A percentile compares a stretch with the other conserved stretches of the same genome.
phyloP scores from a whole-genome alignment of 2,888 invertebrate genomes.

The Schizaphis graminum region DNA sequence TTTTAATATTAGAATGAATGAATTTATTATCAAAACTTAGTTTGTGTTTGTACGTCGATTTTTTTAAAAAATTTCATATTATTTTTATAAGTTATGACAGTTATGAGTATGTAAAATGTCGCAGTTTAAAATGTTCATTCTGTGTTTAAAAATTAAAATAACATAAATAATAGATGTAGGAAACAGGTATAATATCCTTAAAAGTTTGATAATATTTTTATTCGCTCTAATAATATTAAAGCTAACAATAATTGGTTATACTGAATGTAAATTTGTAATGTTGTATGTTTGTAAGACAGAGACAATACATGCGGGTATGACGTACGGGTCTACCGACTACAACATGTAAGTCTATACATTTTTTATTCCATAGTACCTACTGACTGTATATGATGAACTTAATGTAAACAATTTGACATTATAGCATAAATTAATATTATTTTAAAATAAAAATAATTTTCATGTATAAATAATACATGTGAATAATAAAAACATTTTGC shows the following conservation, averaged over 20 bases:
- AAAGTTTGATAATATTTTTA: neutral
- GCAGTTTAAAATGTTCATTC: neutral
- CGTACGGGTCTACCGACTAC: neutral
- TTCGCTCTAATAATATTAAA: neutral
- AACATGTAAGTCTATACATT: neutral
- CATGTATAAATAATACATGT: neutral
- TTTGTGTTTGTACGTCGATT: neutral
- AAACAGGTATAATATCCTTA: neutral
- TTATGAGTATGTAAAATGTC: neutral
- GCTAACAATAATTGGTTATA: neutral
- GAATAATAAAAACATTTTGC: neutral
- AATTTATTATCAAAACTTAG: neutral
- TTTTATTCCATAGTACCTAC: neutral
- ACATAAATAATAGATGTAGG: neutral
- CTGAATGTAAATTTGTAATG: neutral
- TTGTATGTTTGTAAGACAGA: neutral
- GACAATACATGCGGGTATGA: neutral
- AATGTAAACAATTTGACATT: neutral
- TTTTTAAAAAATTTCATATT: neutral
- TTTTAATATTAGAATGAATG: neutral
- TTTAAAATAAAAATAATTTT: neutral
- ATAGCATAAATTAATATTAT: neutral
- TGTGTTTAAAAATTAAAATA: neutral
- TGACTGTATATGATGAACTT: neutral
- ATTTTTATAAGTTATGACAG: neutral